Conservation (phyloP, 2,888 invertebrate genomes). For the Platycheirus albimanus region DNA sequence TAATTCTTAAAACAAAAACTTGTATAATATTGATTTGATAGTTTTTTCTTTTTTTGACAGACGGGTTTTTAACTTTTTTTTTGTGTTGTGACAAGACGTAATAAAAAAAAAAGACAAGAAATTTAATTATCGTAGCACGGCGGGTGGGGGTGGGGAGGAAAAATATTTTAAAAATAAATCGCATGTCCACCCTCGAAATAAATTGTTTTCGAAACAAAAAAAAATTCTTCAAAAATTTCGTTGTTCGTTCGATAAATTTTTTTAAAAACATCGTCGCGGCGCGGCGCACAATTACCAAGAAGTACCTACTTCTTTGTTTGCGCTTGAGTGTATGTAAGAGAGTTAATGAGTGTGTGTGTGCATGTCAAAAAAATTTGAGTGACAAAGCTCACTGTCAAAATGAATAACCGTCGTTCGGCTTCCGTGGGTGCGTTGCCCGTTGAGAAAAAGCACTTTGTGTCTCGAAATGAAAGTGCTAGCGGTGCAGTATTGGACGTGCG, state of each 20-base stretch:
- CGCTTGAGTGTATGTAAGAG: slow-evolving; percentile 26
- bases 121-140: slow-evolving; percentile 4
- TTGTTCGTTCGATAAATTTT: slow-evolving; percentile 26
- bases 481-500: slow-evolving; percentile 91
- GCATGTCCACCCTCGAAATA: slow-evolving; percentile 78
- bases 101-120: slow-evolving; percentile 13
- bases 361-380: slow-evolving; percentile 40
- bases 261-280: slow-evolving; percentile 21
- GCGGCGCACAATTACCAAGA: slow-evolving; percentile 12
- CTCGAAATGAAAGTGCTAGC: slow-evolving; percentile 88
- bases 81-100: slow-evolving; percentile 5
- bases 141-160: slow-evolving; percentile 25
- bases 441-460: slow-evolving; percentile 86
- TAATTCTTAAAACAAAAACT: slow-evolving; percentile 33
- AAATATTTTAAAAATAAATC: slow-evolving; percentile 77
- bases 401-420: slow-evolving; percentile 85
- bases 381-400: slow-evolving; percentile 69
- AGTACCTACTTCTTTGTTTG: slow-evolving; percentile 27
- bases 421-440: slow-evolving; percentile 87
- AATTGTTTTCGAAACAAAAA: slow-evolving; percentile 31
- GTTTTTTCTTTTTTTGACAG: slow-evolving; percentile 31
- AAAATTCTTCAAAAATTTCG: slow-evolving; percentile 31
- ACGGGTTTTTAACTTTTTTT: slow-evolving; percentile 11
- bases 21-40: slow-evolving; percentile 29
- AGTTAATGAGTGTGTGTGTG: slow-evolving; percentile 35